Evolutionary conservation across 35 echinoderm and acorn worm genomes (phyloP), one percentile per base, ranked within the genome.

Genomic region (Eucidaris tribuloides): DNA sequence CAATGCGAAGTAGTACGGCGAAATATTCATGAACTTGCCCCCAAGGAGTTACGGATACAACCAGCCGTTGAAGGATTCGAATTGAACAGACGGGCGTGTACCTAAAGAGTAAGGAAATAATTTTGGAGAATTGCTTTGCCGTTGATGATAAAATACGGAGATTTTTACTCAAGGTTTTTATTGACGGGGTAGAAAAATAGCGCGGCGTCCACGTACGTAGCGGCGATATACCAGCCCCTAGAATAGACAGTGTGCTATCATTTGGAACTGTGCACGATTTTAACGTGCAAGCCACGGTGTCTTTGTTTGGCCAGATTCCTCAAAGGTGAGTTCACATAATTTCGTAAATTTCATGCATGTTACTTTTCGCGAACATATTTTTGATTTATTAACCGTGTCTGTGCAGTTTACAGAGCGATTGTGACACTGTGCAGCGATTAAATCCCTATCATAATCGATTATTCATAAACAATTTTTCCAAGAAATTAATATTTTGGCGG

Each of bases 1-100:
- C 44, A 74, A 74, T n/a, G 68, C 68, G 68, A 74, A 74, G 68
- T 74, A 74, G 28, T 36, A 44, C 68, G 68, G 68, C 68, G 41
- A 74, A 74, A 74, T 74, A 41, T 74, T 74, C 68, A 74, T 74
- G 68, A 74, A 74, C 68, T 74, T 74, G 68, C 68, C 68, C 68
- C 37, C 24, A 38, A 74, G 68, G 68, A 74, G 68, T 74, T 22
- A 41, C 68, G 36, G 33, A 33, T 74, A 64, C 61, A 22, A 74
- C 41, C 68, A 19, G 44, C 68, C 68, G 40, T 74, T 74, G 68
- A 44, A 74, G 68, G 68, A 74, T 74, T 74, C 68, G 41, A 74
- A 43, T 74, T 40, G 23, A 74, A 74, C 37, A 40, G 68, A 74
- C 68, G 68, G 68, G 68, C 68, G 68, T 74, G 68, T 74, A 42